A percentile compares a stretch with the other conserved stretches of the same genome.
Conservation (phyloP, 2,797 vertebrate species). For the Todus mexicanus region DNA sequence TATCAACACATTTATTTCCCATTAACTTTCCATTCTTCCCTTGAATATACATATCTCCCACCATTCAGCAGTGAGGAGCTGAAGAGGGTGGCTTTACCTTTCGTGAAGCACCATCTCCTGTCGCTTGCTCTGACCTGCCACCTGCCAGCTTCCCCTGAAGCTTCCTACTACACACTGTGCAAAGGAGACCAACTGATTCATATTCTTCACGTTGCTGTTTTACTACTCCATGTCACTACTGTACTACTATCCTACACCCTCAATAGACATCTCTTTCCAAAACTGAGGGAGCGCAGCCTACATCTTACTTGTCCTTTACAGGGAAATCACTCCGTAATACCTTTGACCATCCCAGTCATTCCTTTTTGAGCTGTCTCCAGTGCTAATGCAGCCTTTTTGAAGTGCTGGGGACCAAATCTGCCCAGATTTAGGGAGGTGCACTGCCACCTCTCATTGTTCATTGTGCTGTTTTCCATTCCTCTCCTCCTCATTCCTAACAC, state of each 20-base stretch:
- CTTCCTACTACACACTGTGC: accelerated
- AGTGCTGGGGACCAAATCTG: background rate
- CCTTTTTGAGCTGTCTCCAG: background rate
- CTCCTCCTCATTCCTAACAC: background rate
- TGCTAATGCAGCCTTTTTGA: background rate
- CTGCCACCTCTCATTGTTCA: too few relatives aligned
- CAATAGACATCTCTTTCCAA: background rate
- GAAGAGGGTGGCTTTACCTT: accelerated
- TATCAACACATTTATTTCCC: background rate
- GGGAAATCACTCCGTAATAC: background rate
- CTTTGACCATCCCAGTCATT: background rate
- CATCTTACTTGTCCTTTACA: background rate
- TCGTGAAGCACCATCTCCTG: accelerated
- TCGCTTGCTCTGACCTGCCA: background rate
- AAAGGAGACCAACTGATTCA: background rate
- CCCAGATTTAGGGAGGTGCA: background rate
- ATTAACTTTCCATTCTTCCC: background rate
- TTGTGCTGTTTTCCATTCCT: background rate
- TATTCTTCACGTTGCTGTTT: background rate
- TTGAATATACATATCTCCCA: accelerated
- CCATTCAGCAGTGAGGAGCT: background rate
- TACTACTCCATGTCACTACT: background rate
- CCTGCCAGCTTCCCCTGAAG: background rate
- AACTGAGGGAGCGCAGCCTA: background rate
- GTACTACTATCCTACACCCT: background rate